phyloP scores from a whole-genome alignment of 1,140 invertebrate species.

The Pteromalus puparum region DNA sequence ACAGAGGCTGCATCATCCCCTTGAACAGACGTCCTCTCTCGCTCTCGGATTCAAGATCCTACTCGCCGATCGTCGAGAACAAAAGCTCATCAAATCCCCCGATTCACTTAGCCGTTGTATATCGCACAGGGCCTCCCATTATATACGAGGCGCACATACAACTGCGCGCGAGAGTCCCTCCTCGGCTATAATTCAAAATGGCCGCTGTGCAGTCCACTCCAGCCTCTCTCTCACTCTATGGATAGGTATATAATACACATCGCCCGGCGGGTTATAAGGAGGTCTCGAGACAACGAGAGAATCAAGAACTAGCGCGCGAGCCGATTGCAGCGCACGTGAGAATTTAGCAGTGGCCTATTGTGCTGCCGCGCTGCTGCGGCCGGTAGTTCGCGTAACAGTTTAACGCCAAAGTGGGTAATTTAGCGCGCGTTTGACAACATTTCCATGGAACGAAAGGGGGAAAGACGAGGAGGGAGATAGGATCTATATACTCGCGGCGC shows the following conservation, averaged over 20 bases:
- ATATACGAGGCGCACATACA: not conserved
- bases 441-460: not conserved
- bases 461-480: not conserved
- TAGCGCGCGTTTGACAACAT: conserved; percentile 23
- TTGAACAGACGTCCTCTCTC: not conserved
- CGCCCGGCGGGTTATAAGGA: not conserved
- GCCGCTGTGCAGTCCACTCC: not conserved
- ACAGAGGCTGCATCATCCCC: too few species aligned
- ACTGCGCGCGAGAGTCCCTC: not conserved
- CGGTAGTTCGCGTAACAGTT: conserved; percentile 44
- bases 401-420: conserved; percentile 43
- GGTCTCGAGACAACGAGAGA: conserved; percentile 18
- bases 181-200: not conserved
- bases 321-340: conserved; percentile 35
- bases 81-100: not conserved
- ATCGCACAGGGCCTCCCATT: not conserved
- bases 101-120: not conserved
- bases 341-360: conserved; percentile 27
- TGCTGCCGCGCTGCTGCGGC: not conserved
- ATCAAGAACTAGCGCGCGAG: not conserved
- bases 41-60: not conserved
- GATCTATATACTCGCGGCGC: not conserved
- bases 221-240: not conserved
- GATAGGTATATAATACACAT: not conserved
- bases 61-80: not conserved